Percentiles rank a stretch among this genome's conserved stretches.
Evolutionary conservation across 2,797 vertebrate species (phyloP).

Genomic region (Selene dorsalis): DNA sequence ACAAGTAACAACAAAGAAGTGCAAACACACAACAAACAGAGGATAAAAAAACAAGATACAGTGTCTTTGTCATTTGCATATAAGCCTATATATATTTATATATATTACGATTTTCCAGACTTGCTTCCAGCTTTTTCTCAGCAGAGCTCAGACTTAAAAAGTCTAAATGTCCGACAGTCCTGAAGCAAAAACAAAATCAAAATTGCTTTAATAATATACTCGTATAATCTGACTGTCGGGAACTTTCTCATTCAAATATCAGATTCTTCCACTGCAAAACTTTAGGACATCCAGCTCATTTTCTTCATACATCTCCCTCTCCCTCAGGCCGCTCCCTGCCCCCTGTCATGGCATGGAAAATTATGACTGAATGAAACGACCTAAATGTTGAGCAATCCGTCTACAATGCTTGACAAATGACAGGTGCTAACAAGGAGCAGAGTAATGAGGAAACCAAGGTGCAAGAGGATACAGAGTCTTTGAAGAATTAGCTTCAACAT

Average conservation of each 20-base stretch:
- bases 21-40: neutral
- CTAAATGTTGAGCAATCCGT: neutral
- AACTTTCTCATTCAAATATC: slow-evolving; percentile 26
- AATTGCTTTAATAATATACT: slow-evolving; percentile 38
- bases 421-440: neutral
- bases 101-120: neutral
- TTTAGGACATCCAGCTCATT: neutral
- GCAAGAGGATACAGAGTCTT: too few relatives aligned
- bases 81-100: too few relatives aligned
- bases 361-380: neutral
- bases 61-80: neutral
- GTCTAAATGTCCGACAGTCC: slow-evolving; percentile 30
- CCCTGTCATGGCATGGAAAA: slow-evolving; percentile 5
- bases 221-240: slow-evolving; percentile 15
- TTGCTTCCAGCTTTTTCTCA: neutral
- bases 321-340: neutral
- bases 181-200: slow-evolving; percentile 22
- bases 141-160: neutral
- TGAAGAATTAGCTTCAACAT: too few relatives aligned
- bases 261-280: slow-evolving; percentile 17
- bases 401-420: neutral
- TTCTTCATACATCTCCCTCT: slow-evolving; percentile 12
- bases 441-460: neutral
- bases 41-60: neutral
- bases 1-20: neutral